These are phyloP conservation scores for Brachylomia viminalis DNA, from an alignment of 2,888 invertebrate genomes.

Conservation along the genomic window DNA sequence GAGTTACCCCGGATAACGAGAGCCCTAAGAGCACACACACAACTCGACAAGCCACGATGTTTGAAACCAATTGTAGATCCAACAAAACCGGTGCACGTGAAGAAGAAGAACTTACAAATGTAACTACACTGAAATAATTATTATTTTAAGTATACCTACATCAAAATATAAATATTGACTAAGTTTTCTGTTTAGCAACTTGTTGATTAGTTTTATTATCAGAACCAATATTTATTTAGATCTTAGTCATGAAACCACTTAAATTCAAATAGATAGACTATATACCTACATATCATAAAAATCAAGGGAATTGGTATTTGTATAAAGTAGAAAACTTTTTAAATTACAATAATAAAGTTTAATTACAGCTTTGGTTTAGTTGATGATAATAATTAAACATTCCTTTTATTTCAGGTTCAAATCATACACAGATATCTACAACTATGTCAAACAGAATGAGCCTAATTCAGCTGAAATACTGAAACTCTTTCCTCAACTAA, in stretches of 20 bases:
- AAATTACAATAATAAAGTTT: neutral
- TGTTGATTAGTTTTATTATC: neutral
- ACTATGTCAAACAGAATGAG: slow-evolving; percentile 83
- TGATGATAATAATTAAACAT: neutral
- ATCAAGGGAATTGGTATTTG: neutral
- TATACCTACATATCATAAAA: neutral
- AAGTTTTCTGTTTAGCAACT: no score
- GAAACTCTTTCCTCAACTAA: slow-evolving; percentile 75
- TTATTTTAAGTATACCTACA: neutral
- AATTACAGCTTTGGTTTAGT: neutral
- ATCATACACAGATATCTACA: slow-evolving; percentile 87
- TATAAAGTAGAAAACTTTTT: neutral
- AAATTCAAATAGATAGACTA: neutral
- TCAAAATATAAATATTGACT: neutral
- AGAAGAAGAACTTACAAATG: slow-evolving; percentile 77
- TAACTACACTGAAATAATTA: slow-evolving; percentile 62
- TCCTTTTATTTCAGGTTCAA: slow-evolving; percentile 80
- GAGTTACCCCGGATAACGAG: slow-evolving; percentile 92
- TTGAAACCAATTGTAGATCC: slow-evolving; percentile 77
- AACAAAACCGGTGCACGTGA: slow-evolving; percentile 67
- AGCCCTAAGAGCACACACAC: slow-evolving; percentile 92
- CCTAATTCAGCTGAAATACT: slow-evolving; percentile 77
- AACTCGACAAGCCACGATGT: slow-evolving; percentile 86
- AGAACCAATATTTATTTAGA: neutral
- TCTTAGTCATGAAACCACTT: neutral